phyloP scores from a whole-genome alignment of 2,797 vertebrate species.

The Syndactyla subalaris region DNA sequence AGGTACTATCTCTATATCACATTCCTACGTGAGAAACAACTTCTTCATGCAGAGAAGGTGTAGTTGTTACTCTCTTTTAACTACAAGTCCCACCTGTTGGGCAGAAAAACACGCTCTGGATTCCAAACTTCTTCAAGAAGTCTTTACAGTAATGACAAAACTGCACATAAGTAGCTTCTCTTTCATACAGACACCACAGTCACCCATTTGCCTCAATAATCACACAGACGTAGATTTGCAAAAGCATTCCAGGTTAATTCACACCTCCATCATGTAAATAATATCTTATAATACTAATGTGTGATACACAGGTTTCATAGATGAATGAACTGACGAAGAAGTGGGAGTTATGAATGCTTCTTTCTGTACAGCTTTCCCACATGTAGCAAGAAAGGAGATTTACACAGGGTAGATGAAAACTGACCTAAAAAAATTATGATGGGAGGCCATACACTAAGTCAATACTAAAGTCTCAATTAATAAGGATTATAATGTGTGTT shows the following conservation, averaged over 20 bases:
- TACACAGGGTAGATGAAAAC: not conserved
- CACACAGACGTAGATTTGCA: not conserved
- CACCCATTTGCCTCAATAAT: not conserved
- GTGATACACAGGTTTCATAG: conserved; percentile 8
- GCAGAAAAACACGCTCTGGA: not conserved
- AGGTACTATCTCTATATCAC: not conserved
- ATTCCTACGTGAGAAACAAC: not conserved
- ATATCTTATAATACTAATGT: not conserved
- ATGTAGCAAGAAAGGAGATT: not conserved
- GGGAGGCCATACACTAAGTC: not conserved
- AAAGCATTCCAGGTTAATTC: conserved; percentile 9
- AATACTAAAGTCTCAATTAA: conserved; percentile 8
- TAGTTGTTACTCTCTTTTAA: not conserved
- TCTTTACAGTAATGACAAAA: not conserved
- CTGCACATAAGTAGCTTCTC: not conserved
- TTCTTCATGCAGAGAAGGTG: not conserved
- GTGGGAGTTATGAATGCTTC: not conserved
- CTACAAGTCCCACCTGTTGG: not conserved
- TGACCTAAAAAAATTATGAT: not conserved
- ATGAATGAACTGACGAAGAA: not conserved
- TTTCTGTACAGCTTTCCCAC: not conserved
- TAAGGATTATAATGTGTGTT: conserved; percentile 11
- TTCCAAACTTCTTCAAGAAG: not conserved
- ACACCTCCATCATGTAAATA: not conserved
- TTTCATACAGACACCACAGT: not conserved